Base-by-base conservation (phyloP, 2,888 invertebrate species). In the Drosophila multiciliata region DNA sequence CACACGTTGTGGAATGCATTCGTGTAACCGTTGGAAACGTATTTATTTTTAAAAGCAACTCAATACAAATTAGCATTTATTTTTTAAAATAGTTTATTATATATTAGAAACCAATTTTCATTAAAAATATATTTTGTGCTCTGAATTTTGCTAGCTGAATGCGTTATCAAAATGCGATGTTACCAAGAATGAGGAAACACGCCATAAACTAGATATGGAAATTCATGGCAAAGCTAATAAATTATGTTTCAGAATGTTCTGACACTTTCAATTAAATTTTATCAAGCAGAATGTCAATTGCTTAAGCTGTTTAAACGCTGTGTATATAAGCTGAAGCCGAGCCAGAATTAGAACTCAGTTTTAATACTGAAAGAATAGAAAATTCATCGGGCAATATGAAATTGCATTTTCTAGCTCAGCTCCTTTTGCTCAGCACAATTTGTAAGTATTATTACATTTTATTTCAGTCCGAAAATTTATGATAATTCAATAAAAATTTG, bases 1-100 rank as follows among this genome's bases (percentile, higher is more conserved):
- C 79, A 82, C 63, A 66, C 0, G 1, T 2, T 69, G 71, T 72
- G 79, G 80, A 79, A 42, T 26, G 12, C 11, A 58, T 72, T 45
- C 15, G 17, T 48, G 52, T 40, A 59, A 23, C 60, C 78, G 74
- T 80, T 80, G 53, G 59, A 59, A 66, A 38, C 52, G 1, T 57
- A 40, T 32, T 36, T 42, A 11, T 20, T 32, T 64, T 52, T 15
- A 17, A 32, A 61, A 40, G 20, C 3, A 32, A 17, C 4, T 32
- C 9, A 17, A 5, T 15, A 3, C 20, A 20, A 45, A 45, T 23
- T 4, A 15, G 8, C 1, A 45, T 23, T 4, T 15, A 15, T 8
- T 15, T 45, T 12, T 23, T 1, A 20, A 20, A 45, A 45, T 15
- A 8, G 1, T 4, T 8, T 3, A 15, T 15, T 8, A 45, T 15